Conservation (phyloP, 1,140 invertebrate genomes). For the Brachionus angularis region DNA sequence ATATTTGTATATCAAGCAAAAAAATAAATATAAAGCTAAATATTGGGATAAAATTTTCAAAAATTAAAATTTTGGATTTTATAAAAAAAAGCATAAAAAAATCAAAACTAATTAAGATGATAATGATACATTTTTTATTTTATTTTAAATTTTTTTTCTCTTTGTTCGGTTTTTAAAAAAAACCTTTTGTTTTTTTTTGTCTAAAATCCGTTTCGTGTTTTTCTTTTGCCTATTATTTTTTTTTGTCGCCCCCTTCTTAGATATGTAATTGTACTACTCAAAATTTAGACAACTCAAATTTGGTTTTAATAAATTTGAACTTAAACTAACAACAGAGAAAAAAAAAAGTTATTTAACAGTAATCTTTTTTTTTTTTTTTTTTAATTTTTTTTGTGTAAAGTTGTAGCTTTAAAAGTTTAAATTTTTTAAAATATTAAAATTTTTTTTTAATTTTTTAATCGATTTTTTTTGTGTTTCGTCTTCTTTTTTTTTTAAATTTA, state of each 20-base stretch:
- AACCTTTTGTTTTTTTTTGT: conserved; percentile 39
- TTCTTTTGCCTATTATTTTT: neutral
- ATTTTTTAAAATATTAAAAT: too few species aligned
- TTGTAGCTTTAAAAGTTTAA: too few species aligned
- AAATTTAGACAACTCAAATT: conserved; percentile 41
- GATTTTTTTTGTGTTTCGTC: too few species aligned
- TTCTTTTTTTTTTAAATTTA: too few species aligned
- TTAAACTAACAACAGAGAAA: too few species aligned
- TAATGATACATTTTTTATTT: conserved; percentile 18
- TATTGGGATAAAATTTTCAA: conserved; percentile 42
- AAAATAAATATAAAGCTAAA: conserved; percentile 28
- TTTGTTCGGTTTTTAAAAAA: conserved; percentile 23
- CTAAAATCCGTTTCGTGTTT: conserved; percentile 33
- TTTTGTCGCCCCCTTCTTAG: neutral
- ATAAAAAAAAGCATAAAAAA: neutral
- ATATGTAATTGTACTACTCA: too few species aligned
- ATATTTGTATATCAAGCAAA: neutral
- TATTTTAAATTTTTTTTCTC: neutral
- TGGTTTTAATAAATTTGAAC: too few species aligned
- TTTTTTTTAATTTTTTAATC: too few species aligned
- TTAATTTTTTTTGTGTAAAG: too few species aligned
- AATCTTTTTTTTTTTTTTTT: too few species aligned
- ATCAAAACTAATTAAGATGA: too few species aligned
- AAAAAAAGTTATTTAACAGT: too few species aligned
- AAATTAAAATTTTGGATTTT: neutral